phyloP scores from a whole-genome alignment of 2,113 vertebrate species.

The Thomomys bottae region DNA sequence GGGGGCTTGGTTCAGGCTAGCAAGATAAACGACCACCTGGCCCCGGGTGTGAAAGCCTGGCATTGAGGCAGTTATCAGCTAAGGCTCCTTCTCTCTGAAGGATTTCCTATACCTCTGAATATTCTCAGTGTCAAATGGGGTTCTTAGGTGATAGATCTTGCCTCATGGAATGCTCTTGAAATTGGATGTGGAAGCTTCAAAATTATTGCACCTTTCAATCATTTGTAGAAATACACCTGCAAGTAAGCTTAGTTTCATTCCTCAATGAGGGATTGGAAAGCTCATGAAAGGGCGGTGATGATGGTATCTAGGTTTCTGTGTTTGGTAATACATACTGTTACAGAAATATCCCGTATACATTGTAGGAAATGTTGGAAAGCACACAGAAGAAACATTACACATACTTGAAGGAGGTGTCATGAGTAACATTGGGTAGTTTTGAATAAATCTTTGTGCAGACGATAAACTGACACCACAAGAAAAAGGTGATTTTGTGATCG shows the following conservation, averaged over 20 bases:
- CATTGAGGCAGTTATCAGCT: not conserved
- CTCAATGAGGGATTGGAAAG: not conserved
- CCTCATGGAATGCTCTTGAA: not conserved
- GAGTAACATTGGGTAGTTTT: not conserved
- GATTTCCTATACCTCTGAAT: not conserved
- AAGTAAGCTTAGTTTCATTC: not conserved
- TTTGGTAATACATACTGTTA: not conserved
- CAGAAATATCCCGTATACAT: not conserved
- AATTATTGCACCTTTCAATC: conserved; percentile 25
- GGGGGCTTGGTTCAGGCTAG: not conserved
- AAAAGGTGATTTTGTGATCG: not conserved
- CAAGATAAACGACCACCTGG: not conserved
- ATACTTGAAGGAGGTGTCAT: not conserved
- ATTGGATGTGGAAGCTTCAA: not conserved
- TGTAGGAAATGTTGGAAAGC: conserved; percentile 7
- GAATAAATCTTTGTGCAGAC: not conserved
- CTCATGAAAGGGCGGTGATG: not conserved
- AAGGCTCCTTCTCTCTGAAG: not conserved
- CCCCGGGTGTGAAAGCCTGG: not conserved
- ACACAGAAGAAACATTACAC: not conserved
- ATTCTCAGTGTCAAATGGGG: not conserved
- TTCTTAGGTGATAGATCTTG: not conserved
- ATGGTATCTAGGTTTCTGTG: not conserved
- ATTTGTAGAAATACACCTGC: not conserved
- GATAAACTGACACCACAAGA: not conserved